phyloP scores from a whole-genome alignment of 2,113 vertebrate species.

The Catharus fuscescens region DNA sequence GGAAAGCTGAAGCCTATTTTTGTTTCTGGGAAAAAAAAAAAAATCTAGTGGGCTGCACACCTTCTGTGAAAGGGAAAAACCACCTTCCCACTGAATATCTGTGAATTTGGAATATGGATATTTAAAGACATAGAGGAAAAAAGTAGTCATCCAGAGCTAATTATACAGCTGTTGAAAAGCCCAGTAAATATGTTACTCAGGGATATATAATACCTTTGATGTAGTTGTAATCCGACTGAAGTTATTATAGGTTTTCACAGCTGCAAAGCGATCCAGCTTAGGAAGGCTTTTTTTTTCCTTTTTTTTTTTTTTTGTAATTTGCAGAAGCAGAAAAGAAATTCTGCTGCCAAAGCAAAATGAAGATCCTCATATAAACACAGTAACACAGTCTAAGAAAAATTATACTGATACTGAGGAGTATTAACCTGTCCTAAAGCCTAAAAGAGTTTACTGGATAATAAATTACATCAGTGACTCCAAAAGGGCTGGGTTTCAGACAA shows the following conservation, averaged over 20 bases:
- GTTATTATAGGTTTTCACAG: slow-evolving; percentile 76
- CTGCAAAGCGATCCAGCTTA: slow-evolving; percentile 70
- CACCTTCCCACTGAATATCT: slow-evolving; percentile 32
- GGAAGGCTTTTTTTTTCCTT: neutral
- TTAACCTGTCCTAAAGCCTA: slow-evolving; percentile 63
- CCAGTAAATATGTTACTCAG: slow-evolving; percentile 73
- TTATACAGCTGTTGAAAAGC: slow-evolving; percentile 75
- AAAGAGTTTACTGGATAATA: slow-evolving; percentile 62
- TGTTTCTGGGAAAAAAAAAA: neutral
- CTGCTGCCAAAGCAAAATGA: slow-evolving; percentile 69
- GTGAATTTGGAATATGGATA: slow-evolving; percentile 58
- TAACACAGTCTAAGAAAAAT: slow-evolving; percentile 55
- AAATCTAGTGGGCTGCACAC: neutral
- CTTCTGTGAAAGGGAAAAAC: neutral
- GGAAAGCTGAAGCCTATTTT: neutral
- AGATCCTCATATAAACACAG: slow-evolving; percentile 45
- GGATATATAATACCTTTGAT: slow-evolving; percentile 77
- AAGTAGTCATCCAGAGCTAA: slow-evolving; percentile 69
- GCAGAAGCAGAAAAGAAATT: slow-evolving; percentile 60
- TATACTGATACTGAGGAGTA: slow-evolving; percentile 26
- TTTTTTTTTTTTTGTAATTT: neutral
- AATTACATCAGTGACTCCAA: slow-evolving; percentile 25
- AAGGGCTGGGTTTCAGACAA: slow-evolving; percentile 26
- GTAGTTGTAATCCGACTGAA: slow-evolving; percentile 75
- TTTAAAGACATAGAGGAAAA: slow-evolving; percentile 65